A percentile compares a stretch with the other conserved stretches of the same genome.
Conservation (phyloP, 1,140 invertebrate genomes). For the Drosophila obscura region DNA sequence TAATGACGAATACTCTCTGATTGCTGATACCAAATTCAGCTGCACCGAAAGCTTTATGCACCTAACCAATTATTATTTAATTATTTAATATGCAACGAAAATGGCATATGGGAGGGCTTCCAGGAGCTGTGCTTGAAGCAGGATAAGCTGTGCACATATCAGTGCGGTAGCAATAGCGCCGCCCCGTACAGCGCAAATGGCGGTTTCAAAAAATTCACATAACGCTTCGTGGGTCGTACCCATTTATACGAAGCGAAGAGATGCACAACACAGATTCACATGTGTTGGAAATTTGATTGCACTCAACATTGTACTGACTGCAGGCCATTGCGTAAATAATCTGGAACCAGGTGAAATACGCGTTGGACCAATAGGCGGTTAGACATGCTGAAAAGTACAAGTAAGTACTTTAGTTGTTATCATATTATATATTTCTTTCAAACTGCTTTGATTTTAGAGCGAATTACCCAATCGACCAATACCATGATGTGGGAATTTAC, state of each 20-base stretch:
- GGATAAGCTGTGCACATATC: neutral
- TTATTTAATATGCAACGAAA: neutral
- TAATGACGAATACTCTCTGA: neutral
- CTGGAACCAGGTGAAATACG: too few relatives aligned
- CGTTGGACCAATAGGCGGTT: too few relatives aligned
- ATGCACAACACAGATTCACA: neutral
- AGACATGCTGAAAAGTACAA: too few relatives aligned
- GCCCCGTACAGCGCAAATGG: fast-evolving
- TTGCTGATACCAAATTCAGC: neutral
- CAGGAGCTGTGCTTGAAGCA: neutral
- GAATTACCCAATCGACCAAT: too few relatives aligned
- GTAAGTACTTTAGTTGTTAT: too few relatives aligned
- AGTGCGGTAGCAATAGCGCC: neutral
- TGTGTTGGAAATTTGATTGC: slow-evolving; percentile 26
- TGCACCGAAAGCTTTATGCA: neutral
- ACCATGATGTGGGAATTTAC: too few relatives aligned
- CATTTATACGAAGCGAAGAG: neutral
- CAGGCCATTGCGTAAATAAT: slow-evolving; percentile 16
- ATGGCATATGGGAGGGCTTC: slow-evolving; percentile 23
- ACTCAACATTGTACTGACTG: slow-evolving; percentile 21
- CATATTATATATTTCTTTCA: too few relatives aligned
- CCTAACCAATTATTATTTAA: fast-evolving
- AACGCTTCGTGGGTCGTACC: slow-evolving; percentile 1
- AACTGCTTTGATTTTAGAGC: too few relatives aligned
- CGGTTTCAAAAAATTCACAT: fast-evolving